Conservation (phyloP, 2,113 vertebrate species). For the Oophaga pumilio region DNA sequence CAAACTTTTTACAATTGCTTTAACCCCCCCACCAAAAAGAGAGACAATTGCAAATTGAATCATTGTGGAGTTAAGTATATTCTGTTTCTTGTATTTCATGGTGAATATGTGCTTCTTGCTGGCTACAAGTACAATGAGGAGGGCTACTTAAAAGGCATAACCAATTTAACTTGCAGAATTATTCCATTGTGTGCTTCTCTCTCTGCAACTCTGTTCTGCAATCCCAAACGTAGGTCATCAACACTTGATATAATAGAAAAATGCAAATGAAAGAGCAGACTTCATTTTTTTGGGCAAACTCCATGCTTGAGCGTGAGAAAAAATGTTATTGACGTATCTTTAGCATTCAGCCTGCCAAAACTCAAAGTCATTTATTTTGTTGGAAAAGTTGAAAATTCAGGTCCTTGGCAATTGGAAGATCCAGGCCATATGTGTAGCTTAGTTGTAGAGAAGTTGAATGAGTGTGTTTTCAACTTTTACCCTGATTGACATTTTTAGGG, state of each 20-base stretch:
- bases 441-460: too few species aligned
- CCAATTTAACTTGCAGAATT: too few species aligned
- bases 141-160: background rate
- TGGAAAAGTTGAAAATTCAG: background rate
- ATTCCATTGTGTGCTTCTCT: background rate
- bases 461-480: too few species aligned
- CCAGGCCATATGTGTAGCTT: too few species aligned
- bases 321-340: too few species aligned
- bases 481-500: too few species aligned
- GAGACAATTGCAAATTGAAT: background rate
- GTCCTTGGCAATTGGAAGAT: background rate
- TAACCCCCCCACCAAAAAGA: background rate
- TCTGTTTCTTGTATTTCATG: background rate
- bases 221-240: background rate
- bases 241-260: too few species aligned
- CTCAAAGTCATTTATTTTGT: too few species aligned
- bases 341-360: too few species aligned
- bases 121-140: background rate
- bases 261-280: too few species aligned
- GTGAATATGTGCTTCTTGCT: background rate
- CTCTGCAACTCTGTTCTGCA: background rate
- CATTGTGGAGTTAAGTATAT: background rate
- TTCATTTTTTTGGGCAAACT: too few species aligned
- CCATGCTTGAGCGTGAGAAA: too few species aligned
- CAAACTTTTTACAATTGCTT: background rate